A percentile compares a stretch with the other conserved stretches of the same genome.
These are phyloP conservation scores for Bombyx mandarina DNA, from an alignment of 1,140 invertebrate genomes.

Conservation along the genomic window DNA sequence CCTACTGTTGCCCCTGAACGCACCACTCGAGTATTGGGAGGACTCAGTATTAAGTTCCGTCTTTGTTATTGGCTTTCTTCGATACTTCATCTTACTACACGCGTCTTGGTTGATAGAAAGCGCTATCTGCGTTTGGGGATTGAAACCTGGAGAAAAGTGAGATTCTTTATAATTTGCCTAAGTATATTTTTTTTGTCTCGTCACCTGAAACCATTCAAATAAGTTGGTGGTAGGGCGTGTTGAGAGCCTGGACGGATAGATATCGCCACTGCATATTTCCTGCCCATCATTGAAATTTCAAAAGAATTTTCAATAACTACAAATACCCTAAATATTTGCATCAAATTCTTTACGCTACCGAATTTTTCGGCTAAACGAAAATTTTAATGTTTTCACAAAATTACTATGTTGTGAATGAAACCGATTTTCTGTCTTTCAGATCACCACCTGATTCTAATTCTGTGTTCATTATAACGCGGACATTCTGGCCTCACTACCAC, in stretches of 20 bases:
- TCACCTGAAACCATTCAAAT: neutral
- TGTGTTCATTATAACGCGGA: constrained; percentile 80
- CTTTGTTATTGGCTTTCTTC: constrained; percentile 78
- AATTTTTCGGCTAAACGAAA: too few species aligned
- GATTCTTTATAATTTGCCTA: constrained; percentile 20
- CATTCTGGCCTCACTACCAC: constrained; percentile 84
- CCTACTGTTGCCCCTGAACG: constrained; percentile 79
- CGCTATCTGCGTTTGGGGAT: constrained; percentile 78
- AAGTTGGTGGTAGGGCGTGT: neutral
- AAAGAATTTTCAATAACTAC: neutral
- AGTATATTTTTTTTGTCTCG: neutral
- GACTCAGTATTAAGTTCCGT: constrained; percentile 74
- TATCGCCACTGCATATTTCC: neutral
- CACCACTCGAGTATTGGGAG: constrained; percentile 81
- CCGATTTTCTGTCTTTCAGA: constrained; percentile 41
- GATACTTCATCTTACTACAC: constrained; percentile 74
- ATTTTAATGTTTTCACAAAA: too few species aligned
- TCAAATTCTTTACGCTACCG: too few species aligned
- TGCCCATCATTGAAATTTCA: neutral
- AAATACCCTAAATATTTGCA: too few species aligned
- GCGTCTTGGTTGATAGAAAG: constrained; percentile 80
- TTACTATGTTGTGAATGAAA: too few species aligned
- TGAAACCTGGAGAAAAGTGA: constrained; percentile 80
- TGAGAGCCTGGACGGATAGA: neutral
- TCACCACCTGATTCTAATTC: constrained; percentile 79